Base-by-base conservation (phyloP, 2,113 vertebrate genomes). In the Bagarius yarrelli region DNA sequence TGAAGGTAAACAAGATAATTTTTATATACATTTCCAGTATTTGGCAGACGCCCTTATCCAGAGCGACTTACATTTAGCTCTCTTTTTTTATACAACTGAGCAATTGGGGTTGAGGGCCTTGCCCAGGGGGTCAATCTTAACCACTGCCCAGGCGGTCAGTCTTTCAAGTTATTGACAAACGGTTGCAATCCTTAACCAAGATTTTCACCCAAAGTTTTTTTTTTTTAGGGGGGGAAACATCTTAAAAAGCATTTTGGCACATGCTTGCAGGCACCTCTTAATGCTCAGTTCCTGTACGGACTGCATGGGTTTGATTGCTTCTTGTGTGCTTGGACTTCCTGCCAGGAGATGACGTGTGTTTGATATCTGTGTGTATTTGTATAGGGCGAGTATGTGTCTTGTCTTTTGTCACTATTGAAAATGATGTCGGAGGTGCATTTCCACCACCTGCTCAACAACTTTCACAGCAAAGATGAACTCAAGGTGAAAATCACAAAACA, bases 401-500 rank as follows among this genome's bases (percentile, higher is more conserved):
- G 98, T 90, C 95, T 99, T 83, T 91, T 99, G 84, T 99, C 98
- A 56, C 91, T 99, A 71, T 96, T 99, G 66, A 95, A 96, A 76
- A 96, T 98, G 92, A 99, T 99, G 98, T 97, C 95, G 13, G 97
- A 98, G 80, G 93, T 96, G 88, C 97, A 99, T 90, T 99, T 96
- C 88, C 97, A 97, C 63, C 96, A 94, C 87, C 92, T 99, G 83
- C 88, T 99, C 88, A 96, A 99, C 80, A 98, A 96, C 92, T 99
- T 98, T 81, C 97, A 98, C 93, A 98, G 97, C 94, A 99, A 98
- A 87, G 98, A 99, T 86, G 97, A 98, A 81, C 92, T 99, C 25
- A 99, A 99, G 97, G 98, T 99, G 91, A 63, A 13, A 53, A 71
- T 18, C 15, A 55, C 15, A 19, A 55, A 55, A 55, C 15, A 55